Conservation (phyloP, 2,113 vertebrate genomes). For the Rhinogobius similis region DNA sequence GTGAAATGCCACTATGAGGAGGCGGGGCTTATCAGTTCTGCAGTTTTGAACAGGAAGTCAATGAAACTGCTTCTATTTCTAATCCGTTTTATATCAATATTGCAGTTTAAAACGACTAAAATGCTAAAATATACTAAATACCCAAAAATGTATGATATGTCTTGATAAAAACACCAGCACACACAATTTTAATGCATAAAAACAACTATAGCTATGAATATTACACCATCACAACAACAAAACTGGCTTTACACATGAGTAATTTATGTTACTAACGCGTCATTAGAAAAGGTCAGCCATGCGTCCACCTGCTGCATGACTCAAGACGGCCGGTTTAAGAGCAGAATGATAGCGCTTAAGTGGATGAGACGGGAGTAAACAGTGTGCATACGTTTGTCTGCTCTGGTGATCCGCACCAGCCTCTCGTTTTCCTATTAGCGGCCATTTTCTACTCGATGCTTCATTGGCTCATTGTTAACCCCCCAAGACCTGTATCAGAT, state of each 20-base stretch:
- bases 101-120: no score
- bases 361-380: neutral
- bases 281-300: conserved; percentile 42
- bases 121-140: no score
- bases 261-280: conserved; percentile 8
- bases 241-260: neutral
- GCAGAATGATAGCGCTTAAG: neutral
- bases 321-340: conserved; percentile 3
- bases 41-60: no score
- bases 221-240: conserved; percentile 12
- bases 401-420: neutral
- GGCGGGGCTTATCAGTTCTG: no score
- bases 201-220: no score
- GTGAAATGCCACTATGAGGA: no score
- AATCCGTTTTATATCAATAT: no score
- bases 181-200: no score
- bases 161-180: no score
- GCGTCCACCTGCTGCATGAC: conserved; percentile 3
- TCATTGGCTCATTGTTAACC: conserved; percentile 29
- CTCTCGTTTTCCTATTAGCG: neutral
- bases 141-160: no score
- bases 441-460: conserved; percentile 14
- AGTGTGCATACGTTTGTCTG: conserved; percentile 6
- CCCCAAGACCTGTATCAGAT: neutral
- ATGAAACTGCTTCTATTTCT: no score